Evolutionary conservation across 2,113 vertebrate genomes (phyloP).

Genomic region (Cercopithecus mona): DNA sequence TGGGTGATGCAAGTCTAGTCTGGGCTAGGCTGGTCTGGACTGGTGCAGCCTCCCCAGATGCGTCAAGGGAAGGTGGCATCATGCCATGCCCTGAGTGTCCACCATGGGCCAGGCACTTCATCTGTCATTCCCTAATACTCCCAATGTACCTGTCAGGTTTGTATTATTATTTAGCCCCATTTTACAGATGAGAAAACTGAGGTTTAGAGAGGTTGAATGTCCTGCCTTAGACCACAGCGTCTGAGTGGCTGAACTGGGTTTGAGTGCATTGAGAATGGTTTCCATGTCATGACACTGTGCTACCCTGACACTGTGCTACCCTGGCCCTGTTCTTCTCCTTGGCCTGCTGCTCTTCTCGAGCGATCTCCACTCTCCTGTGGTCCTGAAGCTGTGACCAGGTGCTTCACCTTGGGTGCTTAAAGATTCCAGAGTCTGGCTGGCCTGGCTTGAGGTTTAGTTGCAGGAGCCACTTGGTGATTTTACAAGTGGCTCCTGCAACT

Average conservation of each 20-base stretch:
- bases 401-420: background rate
- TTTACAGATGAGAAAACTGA: constrained; percentile 13
- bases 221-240: background rate
- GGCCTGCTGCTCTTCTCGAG: background rate
- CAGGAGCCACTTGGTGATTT: background rate
- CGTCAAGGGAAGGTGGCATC: background rate
- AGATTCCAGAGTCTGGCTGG: background rate
- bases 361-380: background rate
- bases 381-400: background rate
- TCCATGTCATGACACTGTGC: background rate
- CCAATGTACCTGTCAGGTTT: background rate
- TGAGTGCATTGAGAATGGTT: background rate
- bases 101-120: background rate
- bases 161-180: background rate
- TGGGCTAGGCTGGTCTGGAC: background rate
- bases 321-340: background rate
- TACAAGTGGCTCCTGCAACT: background rate
- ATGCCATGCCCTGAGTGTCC: background rate
- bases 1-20: background rate
- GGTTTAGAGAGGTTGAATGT: background rate
- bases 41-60: background rate
- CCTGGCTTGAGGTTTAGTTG: background rate
- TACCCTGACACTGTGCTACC: rapidly evolving
- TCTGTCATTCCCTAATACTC: background rate
- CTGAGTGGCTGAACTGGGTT: background rate